phyloP scores from a whole-genome alignment of 53 echinoderm and acorn worm species.

The Astropecten irregularis region DNA sequence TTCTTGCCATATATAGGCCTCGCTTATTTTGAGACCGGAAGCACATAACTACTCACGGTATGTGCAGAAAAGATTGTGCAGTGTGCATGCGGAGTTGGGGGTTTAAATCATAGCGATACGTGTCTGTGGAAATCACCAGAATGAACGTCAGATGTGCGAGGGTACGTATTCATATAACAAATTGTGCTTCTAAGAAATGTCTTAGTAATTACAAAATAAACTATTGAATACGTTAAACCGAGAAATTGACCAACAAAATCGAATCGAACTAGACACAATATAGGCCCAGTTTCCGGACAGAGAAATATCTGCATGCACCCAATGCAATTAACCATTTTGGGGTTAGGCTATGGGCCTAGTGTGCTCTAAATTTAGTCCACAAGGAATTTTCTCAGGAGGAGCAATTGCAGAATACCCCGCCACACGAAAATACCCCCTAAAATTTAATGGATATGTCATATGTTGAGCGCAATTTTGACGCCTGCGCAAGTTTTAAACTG shows the following conservation, averaged over 20 bases:
- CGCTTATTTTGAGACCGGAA: too few relatives aligned
- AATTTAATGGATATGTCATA: too few relatives aligned
- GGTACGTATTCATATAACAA: neutral
- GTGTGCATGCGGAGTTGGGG: too few relatives aligned
- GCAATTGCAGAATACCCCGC: too few relatives aligned
- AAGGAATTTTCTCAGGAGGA: too few relatives aligned
- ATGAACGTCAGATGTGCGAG: conserved; percentile 43
- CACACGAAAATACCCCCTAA: too few relatives aligned
- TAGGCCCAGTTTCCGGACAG: conserved; percentile 21
- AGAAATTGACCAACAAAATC: neutral
- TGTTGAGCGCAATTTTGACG: too few relatives aligned
- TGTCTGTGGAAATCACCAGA: conserved; percentile 1
- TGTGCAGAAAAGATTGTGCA: too few relatives aligned
- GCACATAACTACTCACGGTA: too few relatives aligned
- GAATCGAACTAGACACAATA: neutral
- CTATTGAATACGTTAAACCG: neutral
- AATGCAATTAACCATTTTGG: neutral
- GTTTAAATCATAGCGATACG: too few relatives aligned
- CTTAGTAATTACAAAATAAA: neutral
- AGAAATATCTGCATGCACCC: neutral
- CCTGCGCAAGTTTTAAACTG: too few relatives aligned
- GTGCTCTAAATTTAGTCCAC: neutral
- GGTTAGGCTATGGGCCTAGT: neutral
- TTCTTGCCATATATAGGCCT: too few relatives aligned
- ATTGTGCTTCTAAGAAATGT: neutral